Evolutionary conservation across 23 tunicate genomes (phyloP), one percentile per base, ranked within the genome.

Genomic region (Ascidia mentula): DNA sequence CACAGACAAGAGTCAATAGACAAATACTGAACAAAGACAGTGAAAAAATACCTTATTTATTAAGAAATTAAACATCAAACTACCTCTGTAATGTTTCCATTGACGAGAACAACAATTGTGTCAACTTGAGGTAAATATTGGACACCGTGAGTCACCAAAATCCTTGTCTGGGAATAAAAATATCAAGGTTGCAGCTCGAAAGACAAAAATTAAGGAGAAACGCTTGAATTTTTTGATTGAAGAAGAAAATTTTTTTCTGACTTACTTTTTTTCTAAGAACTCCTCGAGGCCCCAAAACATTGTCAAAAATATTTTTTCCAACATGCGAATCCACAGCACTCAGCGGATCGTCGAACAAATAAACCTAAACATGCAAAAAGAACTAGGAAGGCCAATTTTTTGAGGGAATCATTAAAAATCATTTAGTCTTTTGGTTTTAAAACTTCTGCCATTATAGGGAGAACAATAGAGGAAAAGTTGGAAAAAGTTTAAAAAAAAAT

Each of bases 251-350:
- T n/a, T n/a, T n/a, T n/a, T n/a, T n/a, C n/a, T n/a, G n/a, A n/a
- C n/a, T 59, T 74, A 92, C 97, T 89, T 92, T 92, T n/a, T 74
- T 59, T 37, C 83, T 82, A 0, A 92, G 88, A 31, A 76, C 37
- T 18, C 97, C 97, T 31, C 75, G 46, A 6, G 86, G 90, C 33
- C 97, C 90, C 2, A 92, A 73, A 40, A 92, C 97, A 60, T 92
- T 85, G 74, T 87, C 92, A 45, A 92, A 92, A 7, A 92, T 92
- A 72, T 92, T 89, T 60, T 83, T 87, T 46, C 97, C 97, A 26
- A 92, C 90, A 69, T 92, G 97, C 24, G 91, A 72, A 59, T 92
- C 97, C 30, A 92, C 97, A 35, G 97, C 97, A 40, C 92, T 87
- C 2, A 92, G 85, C 1, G 97, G 97, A 80, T 92, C 97, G 60